Evolutionary conservation across 1,140 invertebrate genomes (phyloP).

Genomic region (Pseudomyrmex concolor): DNA sequence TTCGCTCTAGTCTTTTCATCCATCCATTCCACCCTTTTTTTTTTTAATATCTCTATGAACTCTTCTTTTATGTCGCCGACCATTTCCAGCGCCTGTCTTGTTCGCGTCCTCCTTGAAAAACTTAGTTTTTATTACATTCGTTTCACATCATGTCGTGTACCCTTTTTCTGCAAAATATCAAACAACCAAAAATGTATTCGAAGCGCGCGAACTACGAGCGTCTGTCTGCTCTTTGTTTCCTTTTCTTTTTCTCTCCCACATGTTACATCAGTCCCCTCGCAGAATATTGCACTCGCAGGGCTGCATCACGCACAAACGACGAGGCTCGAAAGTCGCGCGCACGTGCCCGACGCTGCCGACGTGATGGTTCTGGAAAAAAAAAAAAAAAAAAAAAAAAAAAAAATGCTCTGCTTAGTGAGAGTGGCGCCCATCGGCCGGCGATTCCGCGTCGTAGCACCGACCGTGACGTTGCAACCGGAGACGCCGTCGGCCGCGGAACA

Average conservation of each 20-base stretch:
- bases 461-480: slow-evolving; percentile 64
- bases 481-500: slow-evolving; percentile 78
- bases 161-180: too few species aligned
- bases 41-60: slow-evolving; percentile 77
- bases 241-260: background rate
- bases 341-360: background rate
- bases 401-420: slow-evolving; percentile 79
- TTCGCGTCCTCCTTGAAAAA: slow-evolving; percentile 91
- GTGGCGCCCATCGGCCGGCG: slow-evolving; percentile 80
- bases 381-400: background rate
- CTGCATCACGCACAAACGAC: background rate
- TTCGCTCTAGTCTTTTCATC: slow-evolving; percentile 90
- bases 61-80: slow-evolving; percentile 91
- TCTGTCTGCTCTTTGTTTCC: background rate
- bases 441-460: slow-evolving; percentile 73
- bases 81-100: slow-evolving; percentile 92
- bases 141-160: too few species aligned
- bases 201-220: too few species aligned
- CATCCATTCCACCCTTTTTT: slow-evolving; percentile 92
- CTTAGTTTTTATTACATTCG: slow-evolving; percentile 73
- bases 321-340: background rate
- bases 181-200: too few species aligned
- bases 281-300: background rate
- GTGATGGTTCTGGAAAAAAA: too few species aligned
- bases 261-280: background rate